Percentiles rank a stretch among this genome's conserved stretches.
These are phyloP conservation scores for Sinocyclocheilus grahami DNA, from an alignment of 2,113 vertebrate species.

Conservation along the genomic window DNA sequence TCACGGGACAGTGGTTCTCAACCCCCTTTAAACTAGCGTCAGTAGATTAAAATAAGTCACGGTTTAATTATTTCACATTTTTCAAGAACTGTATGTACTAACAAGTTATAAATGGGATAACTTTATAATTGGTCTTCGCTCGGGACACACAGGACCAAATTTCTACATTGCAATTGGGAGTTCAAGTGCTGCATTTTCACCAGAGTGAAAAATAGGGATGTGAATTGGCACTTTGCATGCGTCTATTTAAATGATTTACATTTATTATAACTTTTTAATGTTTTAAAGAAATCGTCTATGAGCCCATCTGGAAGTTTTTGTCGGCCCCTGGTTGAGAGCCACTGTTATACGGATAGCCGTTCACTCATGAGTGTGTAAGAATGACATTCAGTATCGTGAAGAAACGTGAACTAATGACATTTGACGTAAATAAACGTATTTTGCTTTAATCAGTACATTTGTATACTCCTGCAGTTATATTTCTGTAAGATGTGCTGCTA, in stretches of 20 bases:
- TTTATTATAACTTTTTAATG: neutral
- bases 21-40: neutral
- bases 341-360: conserved; percentile 65
- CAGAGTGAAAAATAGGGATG: neutral
- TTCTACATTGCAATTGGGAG: neutral
- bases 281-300: neutral
- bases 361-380: conserved; percentile 84
- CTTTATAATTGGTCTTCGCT: neutral
- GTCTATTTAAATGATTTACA: neutral
- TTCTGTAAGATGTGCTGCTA: conserved; percentile 85
- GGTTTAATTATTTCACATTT: neutral
- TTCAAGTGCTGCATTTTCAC: neutral
- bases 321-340: conserved; percentile 8
- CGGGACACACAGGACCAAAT: neutral
- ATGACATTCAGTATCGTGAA: conserved; percentile 72
- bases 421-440: conserved; percentile 85
- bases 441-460: conserved; percentile 99
- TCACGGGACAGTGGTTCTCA: conserved; percentile 56
- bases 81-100: neutral
- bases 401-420: conserved; percentile 74
- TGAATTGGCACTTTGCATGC: neutral
- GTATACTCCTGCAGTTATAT: conserved; percentile 98
- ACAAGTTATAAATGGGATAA: neutral
- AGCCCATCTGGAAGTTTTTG: neutral
- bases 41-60: neutral